phyloP scores from a whole-genome alignment of 2,888 invertebrate species.

The Rotaria sp. region DNA sequence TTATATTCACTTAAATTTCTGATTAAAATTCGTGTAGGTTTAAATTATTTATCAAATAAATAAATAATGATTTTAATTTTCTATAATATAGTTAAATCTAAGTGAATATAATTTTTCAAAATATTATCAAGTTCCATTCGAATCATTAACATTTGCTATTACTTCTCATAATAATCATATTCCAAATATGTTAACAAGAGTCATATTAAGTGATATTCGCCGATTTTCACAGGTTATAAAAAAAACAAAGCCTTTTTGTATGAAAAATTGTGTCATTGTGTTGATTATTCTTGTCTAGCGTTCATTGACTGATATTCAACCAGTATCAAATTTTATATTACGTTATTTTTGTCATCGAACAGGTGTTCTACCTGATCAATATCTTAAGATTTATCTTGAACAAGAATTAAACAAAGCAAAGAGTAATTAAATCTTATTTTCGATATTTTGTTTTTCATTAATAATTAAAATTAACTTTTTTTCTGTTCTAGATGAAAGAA shows the following conservation, averaged over 20 bases:
- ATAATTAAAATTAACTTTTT: background rate
- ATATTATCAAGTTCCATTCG: background rate
- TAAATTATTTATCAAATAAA: background rate
- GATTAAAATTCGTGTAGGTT: background rate
- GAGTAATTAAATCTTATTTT: background rate
- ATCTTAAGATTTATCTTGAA: background rate
- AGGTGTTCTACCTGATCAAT: background rate
- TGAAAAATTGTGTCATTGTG: background rate
- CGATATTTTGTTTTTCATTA: background rate
- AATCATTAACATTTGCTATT: background rate
- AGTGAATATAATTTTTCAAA: background rate
- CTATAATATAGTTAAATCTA: background rate
- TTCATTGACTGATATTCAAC: background rate
- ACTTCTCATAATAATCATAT: background rate
- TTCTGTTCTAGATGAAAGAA: background rate
- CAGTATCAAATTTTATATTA: background rate
- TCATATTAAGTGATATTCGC: background rate
- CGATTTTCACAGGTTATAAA: background rate
- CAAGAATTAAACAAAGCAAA: background rate
- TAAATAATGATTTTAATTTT: background rate
- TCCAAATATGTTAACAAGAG: background rate
- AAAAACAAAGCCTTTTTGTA: background rate
- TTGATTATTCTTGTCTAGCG: background rate
- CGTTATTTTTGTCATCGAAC: slow-evolving; percentile 2
- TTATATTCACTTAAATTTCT: background rate